phyloP scores from a whole-genome alignment of 2,888 invertebrate genomes.

The Caenorhabditis macrosperma region DNA sequence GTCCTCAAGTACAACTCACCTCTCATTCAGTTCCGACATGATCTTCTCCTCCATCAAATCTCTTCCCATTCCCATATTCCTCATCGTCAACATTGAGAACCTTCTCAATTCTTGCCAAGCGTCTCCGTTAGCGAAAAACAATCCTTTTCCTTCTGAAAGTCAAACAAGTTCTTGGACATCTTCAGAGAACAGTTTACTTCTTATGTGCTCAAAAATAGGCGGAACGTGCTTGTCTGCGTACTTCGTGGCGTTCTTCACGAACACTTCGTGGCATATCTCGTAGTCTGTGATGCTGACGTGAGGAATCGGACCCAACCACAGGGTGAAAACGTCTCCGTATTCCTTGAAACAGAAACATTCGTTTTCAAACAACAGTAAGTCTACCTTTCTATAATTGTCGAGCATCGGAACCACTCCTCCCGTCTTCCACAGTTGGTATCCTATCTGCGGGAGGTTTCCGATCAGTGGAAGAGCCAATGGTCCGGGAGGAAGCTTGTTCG shows the following conservation, averaged over 20 bases:
- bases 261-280: slow-evolving; percentile 27
- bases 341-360: background rate
- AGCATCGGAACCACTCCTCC: slow-evolving; percentile 1
- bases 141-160: slow-evolving; percentile 41
- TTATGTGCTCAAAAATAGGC: background rate
- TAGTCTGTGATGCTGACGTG: slow-evolving; percentile 26
- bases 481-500: slow-evolving; percentile 15
- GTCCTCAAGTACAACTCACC: background rate
- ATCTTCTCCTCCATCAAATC: slow-evolving; percentile 57
- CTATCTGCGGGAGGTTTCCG: slow-evolving; percentile 27
- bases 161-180: background rate
- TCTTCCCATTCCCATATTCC: slow-evolving; percentile 57
- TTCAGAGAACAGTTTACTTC: slow-evolving; percentile 2
- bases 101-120: slow-evolving; percentile 46
- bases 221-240: slow-evolving; percentile 21
- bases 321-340: slow-evolving; percentile 32
- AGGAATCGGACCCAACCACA: slow-evolving; percentile 37
- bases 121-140: slow-evolving; percentile 31
- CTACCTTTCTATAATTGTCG: slow-evolving; percentile 9
- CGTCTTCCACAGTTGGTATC: slow-evolving; percentile 6
- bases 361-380: background rate
- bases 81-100: slow-evolving; percentile 47
- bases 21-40: slow-evolving; percentile 38
- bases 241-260: slow-evolving; percentile 29
- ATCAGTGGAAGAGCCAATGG: slow-evolving; percentile 18